Evolutionary conservation across 2,797 vertebrate genomes (phyloP).

Genomic region (Manis crassicaudata): DNA sequence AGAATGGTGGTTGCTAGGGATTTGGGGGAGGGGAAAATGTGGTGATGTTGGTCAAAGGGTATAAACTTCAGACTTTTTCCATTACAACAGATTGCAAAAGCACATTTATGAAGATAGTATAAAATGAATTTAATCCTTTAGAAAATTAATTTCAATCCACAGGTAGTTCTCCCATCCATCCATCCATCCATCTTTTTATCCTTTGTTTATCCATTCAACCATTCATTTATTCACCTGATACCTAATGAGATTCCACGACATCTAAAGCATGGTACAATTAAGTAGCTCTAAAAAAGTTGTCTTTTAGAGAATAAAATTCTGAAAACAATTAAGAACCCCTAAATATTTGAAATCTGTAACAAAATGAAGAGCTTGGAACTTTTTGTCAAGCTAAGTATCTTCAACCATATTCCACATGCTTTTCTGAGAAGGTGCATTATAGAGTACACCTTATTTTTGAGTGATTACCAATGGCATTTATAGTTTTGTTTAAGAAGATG

Average conservation of each 20-base stretch:
- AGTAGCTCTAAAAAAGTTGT: neutral
- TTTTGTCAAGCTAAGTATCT: slow-evolving; percentile 10
- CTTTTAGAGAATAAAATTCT: neutral
- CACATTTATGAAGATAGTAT: neutral
- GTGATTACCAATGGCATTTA: neutral
- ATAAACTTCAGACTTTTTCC: neutral
- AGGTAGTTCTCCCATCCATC: neutral
- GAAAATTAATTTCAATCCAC: neutral
- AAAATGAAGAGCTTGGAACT: neutral
- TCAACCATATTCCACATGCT: neutral
- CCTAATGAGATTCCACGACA: neutral
- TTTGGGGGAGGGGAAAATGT: neutral
- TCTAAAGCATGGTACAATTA: neutral
- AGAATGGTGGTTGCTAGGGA: neutral
- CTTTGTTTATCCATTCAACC: neutral
- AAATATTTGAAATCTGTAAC: slow-evolving; percentile 20
- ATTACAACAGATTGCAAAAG: neutral
- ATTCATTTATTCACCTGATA: neutral
- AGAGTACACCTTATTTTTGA: neutral
- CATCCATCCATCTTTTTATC: neutral
- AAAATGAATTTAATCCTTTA: neutral
- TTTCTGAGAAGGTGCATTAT: neutral
- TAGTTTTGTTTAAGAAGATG: slow-evolving; percentile 11
- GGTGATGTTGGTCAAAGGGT: neutral
- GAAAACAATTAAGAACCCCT: neutral